Evolutionary conservation across 1,140 invertebrate species (phyloP).

Genomic region (Calliphora vicina): DNA sequence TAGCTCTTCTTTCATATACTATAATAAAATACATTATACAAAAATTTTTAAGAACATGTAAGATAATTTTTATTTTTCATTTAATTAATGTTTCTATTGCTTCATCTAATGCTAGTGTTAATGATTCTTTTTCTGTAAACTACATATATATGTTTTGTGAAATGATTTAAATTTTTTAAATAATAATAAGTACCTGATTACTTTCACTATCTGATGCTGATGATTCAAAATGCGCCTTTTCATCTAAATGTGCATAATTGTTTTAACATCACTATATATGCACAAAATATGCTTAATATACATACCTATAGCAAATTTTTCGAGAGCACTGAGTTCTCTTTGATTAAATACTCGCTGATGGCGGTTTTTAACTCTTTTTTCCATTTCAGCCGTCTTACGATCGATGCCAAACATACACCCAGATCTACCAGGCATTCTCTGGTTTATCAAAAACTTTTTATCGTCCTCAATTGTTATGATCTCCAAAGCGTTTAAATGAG

Average conservation of each 20-base stretch:
- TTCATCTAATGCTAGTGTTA: too few species aligned
- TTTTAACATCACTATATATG: too few species aligned
- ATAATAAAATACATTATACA: background rate
- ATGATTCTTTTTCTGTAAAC: too few species aligned
- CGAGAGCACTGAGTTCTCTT: background rate
- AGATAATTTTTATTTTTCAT: background rate
- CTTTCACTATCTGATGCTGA: too few species aligned
- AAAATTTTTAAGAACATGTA: background rate
- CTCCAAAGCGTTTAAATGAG: background rate
- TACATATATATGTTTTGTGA: too few species aligned
- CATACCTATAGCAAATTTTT: too few species aligned
- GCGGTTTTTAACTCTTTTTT: background rate
- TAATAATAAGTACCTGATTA: too few species aligned
- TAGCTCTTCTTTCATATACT: background rate
- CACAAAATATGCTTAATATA: too few species aligned
- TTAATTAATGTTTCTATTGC: too few species aligned
- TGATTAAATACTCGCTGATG: background rate
- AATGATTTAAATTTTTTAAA: too few species aligned
- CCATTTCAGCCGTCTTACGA: background rate
- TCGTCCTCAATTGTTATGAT: background rate
- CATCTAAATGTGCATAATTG: background rate
- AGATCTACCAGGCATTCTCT: background rate
- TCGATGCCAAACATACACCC: background rate
- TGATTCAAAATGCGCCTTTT: background rate
- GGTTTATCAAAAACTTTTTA: background rate